Base-by-base conservation (phyloP, 2,113 vertebrate species). In the Sardina pilchardus region DNA sequence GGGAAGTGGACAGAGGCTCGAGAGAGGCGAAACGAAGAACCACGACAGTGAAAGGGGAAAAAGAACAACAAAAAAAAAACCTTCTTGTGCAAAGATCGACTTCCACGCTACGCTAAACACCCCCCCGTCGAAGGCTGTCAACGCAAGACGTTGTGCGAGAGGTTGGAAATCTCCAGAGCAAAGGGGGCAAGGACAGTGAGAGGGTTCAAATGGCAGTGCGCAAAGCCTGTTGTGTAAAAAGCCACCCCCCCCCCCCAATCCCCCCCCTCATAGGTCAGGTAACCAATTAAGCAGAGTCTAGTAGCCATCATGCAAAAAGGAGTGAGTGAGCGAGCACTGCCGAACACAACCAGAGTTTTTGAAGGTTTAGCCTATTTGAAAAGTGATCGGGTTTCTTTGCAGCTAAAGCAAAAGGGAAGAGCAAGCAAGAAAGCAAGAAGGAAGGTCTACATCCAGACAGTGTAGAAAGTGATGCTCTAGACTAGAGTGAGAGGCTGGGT, bases 241-340 rank as follows among this genome's bases (percentile, higher is more conserved):
- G 63, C 6, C 63, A 30, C 4, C n/a, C 63, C n/a, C 2, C n/a
- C 24, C 63, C n/a, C 30, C 71, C 30, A 12, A 4, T 14, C 34
- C 71, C 3, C 30, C 7, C 59, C 26, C 10, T 30, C 0, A 14
- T 16, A 36, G 71, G 71, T 78, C 71, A 78, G 71, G 19, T 87
- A 83, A 85, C 82, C 82, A 83, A 83, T 84, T 56, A 85, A 84
- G 83, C 50, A 82, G 45, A 67, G 82, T 48, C 53, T 85, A 56
- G 81, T 81, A 75, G 83, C 88, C 94, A 88, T 89, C 91, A 93
- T 90, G 90, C 84, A 88, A 91, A 81, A 84, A 1, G 86, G 91
- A 34, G 34, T 90, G 86, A 92, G 88, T 90, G 86, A 92, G 88
- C 88, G 91, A 93, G 89, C 50, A 87, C 90, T 93, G 90, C 92